Evolutionary conservation across 2,797 vertebrate species (phyloP), one percentile per base, ranked within the genome.

Genomic region (Botia kubotai): DNA sequence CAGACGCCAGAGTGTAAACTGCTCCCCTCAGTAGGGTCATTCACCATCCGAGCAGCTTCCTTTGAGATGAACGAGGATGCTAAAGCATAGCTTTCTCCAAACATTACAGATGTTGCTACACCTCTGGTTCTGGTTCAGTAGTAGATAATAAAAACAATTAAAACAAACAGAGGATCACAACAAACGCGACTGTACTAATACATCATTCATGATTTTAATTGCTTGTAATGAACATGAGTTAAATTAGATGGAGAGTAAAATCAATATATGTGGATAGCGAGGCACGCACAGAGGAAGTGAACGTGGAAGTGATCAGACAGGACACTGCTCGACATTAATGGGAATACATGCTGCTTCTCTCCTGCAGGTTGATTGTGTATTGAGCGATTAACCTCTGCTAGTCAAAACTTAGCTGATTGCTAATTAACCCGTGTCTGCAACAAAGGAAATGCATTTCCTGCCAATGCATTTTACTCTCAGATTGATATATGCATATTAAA

Each of bases 191-290:
- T 84, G 83, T 76, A 50, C 87, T 91, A 89, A 91, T 92, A 85
- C 87, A 91, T 92, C 91, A 89, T 91, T 94, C 90, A 89, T 92
- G 89, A 82, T 90, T 92, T 91, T 90, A 94, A 94, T 90, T 91
- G 91, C 86, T 88, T 88, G 89, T 92, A 92, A 92, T 93, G 92
- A 94, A 92, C 91, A 91, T 81, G 86, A 89, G 87, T 86, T 89
- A 87, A 91, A 91, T 93, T 92, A 91, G 89, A 87, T 84, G 84
- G 86, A 88, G 85, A 91, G 85, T 63, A 88, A 90, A 94, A 93
- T 94, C 92, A 90, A 93, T 93, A 90, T 82, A 83, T 89, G 91
- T 88, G 92, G 89, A 92, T 84, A 80, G 19, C 48, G 86, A 89
- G 88, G 83, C 87, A 82, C 86, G 88, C 88, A 36, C 46, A 55